These are phyloP conservation scores for Spodoptera picta DNA, from an alignment of 2,888 invertebrate genomes.

Conservation along the genomic window DNA sequence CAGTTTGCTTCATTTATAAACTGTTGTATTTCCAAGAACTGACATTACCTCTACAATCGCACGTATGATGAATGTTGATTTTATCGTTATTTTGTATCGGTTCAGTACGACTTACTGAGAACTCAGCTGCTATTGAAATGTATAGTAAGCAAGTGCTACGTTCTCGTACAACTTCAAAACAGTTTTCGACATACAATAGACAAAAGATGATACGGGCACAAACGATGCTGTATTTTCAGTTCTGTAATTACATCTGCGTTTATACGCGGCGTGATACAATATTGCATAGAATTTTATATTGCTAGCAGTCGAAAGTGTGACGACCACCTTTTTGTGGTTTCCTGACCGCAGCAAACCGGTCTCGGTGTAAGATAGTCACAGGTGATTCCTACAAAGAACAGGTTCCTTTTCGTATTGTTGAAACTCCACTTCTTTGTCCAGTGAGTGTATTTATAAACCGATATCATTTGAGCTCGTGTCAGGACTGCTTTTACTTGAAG, in stretches of 20 bases:
- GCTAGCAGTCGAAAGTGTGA: conserved; percentile 70
- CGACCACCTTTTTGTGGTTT: conserved; percentile 74
- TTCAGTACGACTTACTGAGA: conserved; percentile 34
- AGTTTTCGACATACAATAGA: conserved; percentile 3
- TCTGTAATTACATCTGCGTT: conserved; percentile 17
- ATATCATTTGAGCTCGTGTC: conserved; percentile 57
- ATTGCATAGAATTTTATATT: conserved; percentile 41
- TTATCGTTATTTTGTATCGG: conserved; percentile 58
- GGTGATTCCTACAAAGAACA: conserved; percentile 79
- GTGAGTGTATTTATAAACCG: conserved; percentile 59
- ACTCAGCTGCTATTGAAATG: conserved; percentile 38
- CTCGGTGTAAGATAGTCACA: conserved; percentile 73
- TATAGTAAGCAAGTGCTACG: neutral
- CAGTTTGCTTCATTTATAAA: conserved; percentile 66
- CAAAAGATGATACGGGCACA: conserved; percentile 2
- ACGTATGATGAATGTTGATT: conserved; percentile 56
- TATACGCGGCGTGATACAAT: conserved; percentile 19
- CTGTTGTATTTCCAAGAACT: conserved; percentile 66
- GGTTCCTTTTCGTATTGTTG: conserved; percentile 75
- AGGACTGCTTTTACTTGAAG: conserved; percentile 71
- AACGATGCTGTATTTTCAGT: conserved; percentile 1
- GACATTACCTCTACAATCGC: conserved; percentile 56
- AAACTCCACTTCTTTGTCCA: conserved; percentile 64
- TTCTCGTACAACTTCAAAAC: neutral
- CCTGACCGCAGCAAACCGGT: conserved; percentile 79